Evolutionary conservation across 2,797 vertebrate genomes (phyloP), one percentile per base, ranked within the genome.

Genomic region (Spheniscus humboldti): DNA sequence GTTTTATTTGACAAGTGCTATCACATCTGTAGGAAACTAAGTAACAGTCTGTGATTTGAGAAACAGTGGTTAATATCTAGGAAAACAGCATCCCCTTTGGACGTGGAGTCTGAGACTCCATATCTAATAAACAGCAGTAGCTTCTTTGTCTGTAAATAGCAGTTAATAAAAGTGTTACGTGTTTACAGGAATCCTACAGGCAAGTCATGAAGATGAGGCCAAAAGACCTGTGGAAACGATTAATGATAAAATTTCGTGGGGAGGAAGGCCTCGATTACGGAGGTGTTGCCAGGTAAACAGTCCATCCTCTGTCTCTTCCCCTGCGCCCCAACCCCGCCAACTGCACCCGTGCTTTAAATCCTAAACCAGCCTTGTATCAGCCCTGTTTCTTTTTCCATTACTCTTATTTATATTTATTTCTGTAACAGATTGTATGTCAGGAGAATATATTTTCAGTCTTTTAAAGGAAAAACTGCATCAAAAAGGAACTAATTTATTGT

Each of bases 151-250:
- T 73, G 28, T 62, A 67, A 90, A 35, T 3, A 69, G 37, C 69
- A 63, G 79, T 88, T 45, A 71, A 73, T 94, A 45, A 74, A 71
- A 39, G 27, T 31, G 39, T 55, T 63, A 16, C 67, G 57, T 97
- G 76, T 95, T 97, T 95, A 56, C 96, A 99, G 99, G 99, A 99
- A 95, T 99, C 99, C 8, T 99, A 99, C 95, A 98, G 99, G 83
- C 99, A 99, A 96, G 99, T 99, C 97, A 99, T 99, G 99, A 99
- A 99, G 98, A 99, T 99, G 99, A 99, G 99, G 97, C 99, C 99
- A 33, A 99, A 99, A 97, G 99, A 99, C 97, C 97, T 99, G 73
- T 99, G 99, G 99, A 99, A 99, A 96, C 98, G 99, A 98, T 98
- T 99, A 76, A 99, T 99, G 99, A 99, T 99, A 97, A 99, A 99